Percentiles rank a stretch among this genome's conserved stretches.
Evolutionary conservation across 1,140 invertebrate species (phyloP).

Genomic region (Sitophilus oryzae): DNA sequence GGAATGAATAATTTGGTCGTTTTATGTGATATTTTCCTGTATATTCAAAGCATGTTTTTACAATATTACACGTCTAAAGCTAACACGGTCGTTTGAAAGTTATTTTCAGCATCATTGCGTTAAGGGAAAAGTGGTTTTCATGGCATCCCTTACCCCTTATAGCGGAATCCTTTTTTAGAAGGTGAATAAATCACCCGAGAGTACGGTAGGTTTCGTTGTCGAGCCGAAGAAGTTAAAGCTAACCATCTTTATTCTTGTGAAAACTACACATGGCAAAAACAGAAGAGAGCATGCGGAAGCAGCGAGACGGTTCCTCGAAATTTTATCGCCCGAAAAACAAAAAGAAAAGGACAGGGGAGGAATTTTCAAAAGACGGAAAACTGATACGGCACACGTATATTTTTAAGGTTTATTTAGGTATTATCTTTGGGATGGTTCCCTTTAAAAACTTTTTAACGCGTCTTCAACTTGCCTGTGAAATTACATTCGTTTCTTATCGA

Average conservation of each 20-base stretch:
- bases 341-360: too few relatives aligned
- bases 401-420: too few relatives aligned
- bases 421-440: too few relatives aligned
- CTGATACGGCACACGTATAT: too few relatives aligned
- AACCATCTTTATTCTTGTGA: conserved; percentile 17
- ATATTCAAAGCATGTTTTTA: neutral
- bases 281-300: neutral
- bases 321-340: neutral
- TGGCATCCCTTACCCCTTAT: conserved; percentile 31
- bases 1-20: too few relatives aligned
- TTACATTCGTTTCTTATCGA: too few relatives aligned
- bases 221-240: conserved; percentile 15
- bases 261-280: conserved; percentile 16
- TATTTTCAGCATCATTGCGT: conserved; percentile 41
- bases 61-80: neutral
- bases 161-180: conserved; percentile 37
- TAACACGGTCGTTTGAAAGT: conserved; percentile 32
- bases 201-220: conserved; percentile 4
- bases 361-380: too few relatives aligned
- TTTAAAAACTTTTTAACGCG: too few relatives aligned
- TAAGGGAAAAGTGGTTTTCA: conserved; percentile 37
- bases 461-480: too few relatives aligned
- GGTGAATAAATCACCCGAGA: conserved; percentile 38
- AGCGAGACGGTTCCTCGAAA: neutral
- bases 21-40: too few relatives aligned